Percentiles rank a stretch among this genome's conserved stretches.
These are phyloP conservation scores for Aotus griseimembra DNA, from an alignment of 2,797 vertebrate genomes.

Conservation along the genomic window DNA sequence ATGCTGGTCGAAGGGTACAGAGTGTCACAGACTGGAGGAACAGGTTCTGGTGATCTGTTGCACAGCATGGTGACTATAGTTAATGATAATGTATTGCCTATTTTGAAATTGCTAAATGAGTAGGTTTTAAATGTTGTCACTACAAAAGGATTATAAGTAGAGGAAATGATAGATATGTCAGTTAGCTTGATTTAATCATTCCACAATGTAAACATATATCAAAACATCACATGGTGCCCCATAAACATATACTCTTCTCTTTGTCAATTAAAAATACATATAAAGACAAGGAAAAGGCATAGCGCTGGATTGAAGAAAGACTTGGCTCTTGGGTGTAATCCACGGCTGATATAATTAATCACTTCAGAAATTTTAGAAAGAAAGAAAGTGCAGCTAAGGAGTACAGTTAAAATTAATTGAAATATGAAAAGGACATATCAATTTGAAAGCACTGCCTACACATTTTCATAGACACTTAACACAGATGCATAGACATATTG, in stretches of 20 bases:
- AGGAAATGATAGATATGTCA: not conserved
- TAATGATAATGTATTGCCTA: not conserved
- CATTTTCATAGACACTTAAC: not conserved
- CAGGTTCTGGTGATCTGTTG: not conserved
- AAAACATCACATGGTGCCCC: not conserved
- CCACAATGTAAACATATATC: not conserved
- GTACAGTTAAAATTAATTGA: not conserved
- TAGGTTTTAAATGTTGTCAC: not conserved
- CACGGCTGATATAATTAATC: slow-evolving; percentile 74
- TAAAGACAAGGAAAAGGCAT: slow-evolving; percentile 45
- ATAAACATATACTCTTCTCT: not conserved
- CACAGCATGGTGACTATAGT: not conserved
- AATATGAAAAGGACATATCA: not conserved
- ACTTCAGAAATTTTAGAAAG: slow-evolving; percentile 69
- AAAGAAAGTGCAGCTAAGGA: not conserved
- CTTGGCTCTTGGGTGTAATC: slow-evolving; percentile 51
- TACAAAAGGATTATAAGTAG: not conserved
- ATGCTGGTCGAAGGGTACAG: not conserved
- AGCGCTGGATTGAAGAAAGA: slow-evolving; percentile 67
- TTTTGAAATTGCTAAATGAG: not conserved
- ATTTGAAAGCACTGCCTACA: not conserved
- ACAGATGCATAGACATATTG: not conserved
- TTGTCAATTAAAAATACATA: not conserved
- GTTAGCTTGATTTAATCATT: not conserved
- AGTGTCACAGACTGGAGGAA: not conserved